Evolutionary conservation across 2,888 invertebrate species (phyloP).

Genomic region (Cantharis rufa): DNA sequence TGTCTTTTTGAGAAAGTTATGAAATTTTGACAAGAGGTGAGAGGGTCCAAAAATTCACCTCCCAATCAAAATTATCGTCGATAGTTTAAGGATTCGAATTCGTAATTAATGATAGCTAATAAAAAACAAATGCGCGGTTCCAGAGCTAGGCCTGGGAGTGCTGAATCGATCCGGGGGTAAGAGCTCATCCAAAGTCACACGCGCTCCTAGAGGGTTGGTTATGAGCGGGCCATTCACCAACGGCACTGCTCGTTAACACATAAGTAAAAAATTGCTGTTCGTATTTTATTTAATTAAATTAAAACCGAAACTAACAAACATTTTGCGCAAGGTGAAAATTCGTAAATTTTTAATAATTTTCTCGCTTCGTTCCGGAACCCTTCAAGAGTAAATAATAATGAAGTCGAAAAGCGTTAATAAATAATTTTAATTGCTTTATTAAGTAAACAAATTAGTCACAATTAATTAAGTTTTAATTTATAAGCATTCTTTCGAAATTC

Average conservation of each 20-base stretch:
- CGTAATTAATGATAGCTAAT: conserved; percentile 29
- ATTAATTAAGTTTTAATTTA: background rate
- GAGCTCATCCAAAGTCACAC: conserved; percentile 43
- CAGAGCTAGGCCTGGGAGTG: conserved; percentile 46
- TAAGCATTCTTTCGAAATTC: background rate
- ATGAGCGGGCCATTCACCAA: conserved; percentile 36
- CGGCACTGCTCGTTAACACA: conserved; percentile 30
- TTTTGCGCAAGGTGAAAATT: background rate
- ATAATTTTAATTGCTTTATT: background rate
- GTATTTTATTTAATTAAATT: background rate
- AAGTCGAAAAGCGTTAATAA: background rate
- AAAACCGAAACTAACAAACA: background rate
- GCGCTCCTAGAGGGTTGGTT: conserved; percentile 39
- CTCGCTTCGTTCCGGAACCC: background rate
- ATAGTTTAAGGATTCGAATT: conserved; percentile 10
- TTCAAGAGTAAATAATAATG: background rate
- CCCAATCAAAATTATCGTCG: background rate
- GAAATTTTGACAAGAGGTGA: background rate
- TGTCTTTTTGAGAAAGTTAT: background rate
- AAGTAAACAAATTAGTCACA: background rate
- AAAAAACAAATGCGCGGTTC: conserved; percentile 33
- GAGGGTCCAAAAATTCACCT: background rate
- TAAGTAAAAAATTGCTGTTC: conserved; percentile 2
- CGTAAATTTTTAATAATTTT: background rate
- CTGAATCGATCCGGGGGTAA: conserved; percentile 46